Base-by-base conservation (phyloP, 2,113 vertebrate genomes). In the Alosa alosa region DNA sequence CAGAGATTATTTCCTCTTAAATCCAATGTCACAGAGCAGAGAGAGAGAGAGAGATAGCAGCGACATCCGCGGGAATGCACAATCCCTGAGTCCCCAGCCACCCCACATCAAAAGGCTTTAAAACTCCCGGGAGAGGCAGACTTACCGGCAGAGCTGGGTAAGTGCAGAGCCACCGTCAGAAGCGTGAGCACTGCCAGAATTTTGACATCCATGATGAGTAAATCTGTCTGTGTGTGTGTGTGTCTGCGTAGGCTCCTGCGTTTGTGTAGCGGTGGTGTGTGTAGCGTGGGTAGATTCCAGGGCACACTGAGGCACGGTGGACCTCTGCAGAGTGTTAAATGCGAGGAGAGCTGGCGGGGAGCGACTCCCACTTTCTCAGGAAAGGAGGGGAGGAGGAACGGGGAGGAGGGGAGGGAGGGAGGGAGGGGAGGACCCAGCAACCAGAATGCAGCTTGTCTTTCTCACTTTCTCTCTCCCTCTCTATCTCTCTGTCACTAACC, bases 181-280 rank as follows among this genome's bases (percentile, higher is more conserved):
- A 97, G 92, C 90, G 94, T 89, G 91, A 96, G 86, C 90, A 97
- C 91, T 1, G 94, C 92, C 89, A 97, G 89, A 82, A 96, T 94
- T 91, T 97, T 97, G 93, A 96, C 89, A 89, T 97, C 96, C 97
- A 99, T 99, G 91, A 86, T 91, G 89, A 64, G 83, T 1, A 85
- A 85, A 11, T 78, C 9, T 83, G 89, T 57, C 86, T 46, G 87
- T 52, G 44, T 45, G 31, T n/a, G n/a, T 50, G n/a, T 82, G 25
- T 39, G 15, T 8, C 2, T 36, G 44, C 22, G 82, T 36, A n/a
- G 64, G 49, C 17, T 85, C n/a, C 86, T 46, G 36, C 22, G 52
- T 75, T 46, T 82, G 57, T 84, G 8, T 3, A 85, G 82, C 41
- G 86, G 87, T 90, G 90, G 88, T 89, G 88, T 89, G 81, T 88